These are phyloP conservation scores for Myotis lucifugus DNA, from an alignment of 2,113 vertebrate genomes.

Conservation along the genomic window DNA sequence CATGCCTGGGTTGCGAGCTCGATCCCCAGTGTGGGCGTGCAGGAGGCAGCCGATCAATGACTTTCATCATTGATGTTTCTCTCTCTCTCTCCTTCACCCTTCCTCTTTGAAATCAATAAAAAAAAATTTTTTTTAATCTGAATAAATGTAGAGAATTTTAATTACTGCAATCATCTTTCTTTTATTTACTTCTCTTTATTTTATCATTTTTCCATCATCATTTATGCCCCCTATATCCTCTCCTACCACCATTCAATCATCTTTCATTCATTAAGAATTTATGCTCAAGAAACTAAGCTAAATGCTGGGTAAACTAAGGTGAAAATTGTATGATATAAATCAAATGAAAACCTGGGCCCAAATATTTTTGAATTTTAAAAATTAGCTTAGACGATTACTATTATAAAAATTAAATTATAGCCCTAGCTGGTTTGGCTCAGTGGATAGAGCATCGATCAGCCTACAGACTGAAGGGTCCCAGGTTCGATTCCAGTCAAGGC, in stretches of 20 bases:
- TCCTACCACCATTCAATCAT: background rate
- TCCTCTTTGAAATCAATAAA: too few species aligned
- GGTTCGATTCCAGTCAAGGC: too few species aligned
- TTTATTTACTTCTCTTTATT: background rate
- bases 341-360: slow-evolving; percentile 44
- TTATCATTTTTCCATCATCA: background rate
- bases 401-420: slow-evolving; percentile 46
- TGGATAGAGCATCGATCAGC: too few species aligned
- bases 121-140: background rate
- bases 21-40: too few species aligned
- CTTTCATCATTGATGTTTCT: too few species aligned
- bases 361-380: slow-evolving; percentile 42
- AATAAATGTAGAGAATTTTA: slow-evolving; percentile 16
- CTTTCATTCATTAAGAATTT: slow-evolving; percentile 39
- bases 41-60: too few species aligned
- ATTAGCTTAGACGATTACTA: background rate
- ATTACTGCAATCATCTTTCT: background rate
- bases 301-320: background rate
- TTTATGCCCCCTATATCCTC: background rate
- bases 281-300: slow-evolving; percentile 35
- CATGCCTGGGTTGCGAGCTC: too few species aligned
- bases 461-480: too few species aligned
- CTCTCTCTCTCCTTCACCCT: too few species aligned
- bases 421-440: too few species aligned
- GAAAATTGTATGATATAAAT: slow-evolving; percentile 25